Evolutionary conservation across 2,797 vertebrate genomes (phyloP), one percentile per base, ranked within the genome.

Genomic region (Rhabdophis nuchalis): DNA sequence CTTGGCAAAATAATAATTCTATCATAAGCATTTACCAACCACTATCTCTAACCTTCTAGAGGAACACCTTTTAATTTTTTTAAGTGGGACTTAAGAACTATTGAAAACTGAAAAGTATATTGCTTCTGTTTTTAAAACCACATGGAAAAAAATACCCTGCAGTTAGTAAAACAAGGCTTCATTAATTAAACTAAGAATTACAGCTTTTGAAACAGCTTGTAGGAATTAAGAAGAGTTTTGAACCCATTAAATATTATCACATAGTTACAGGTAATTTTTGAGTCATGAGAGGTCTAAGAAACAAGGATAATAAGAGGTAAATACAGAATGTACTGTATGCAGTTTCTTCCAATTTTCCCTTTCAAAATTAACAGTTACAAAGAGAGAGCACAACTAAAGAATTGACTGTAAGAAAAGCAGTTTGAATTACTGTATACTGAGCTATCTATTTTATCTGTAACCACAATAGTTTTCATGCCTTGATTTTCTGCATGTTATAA

Each of bases 121-220:
- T 82, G 36, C 29, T 23, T 68, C 52, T 72, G 18, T 90, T 90
- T 85, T 14, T 60, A 90, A 82, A 90, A 27, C 72, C 82, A 85
- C 54, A 85, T 36, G 36, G 25, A 90, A 85, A 41, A 58, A 90
- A 58, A 94, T 89, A 88, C 32, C 92, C 92, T 36, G 54, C 93
- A 94, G 89, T 60, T 95, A 61, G n/a, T 88, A 89, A 91, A 95
- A 94, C 72, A 96, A 92, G 95, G 93, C 95, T 92, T 96, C 94
- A 95, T 94, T 96, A 95, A 97, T 95, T 95, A 94, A 96, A 95
- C 94, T 93, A 95, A 46, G 89, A 86, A 96, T 92, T 93, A 93
- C 53, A 94, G 92, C 92, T 95, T 93, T 96, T 93, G 92, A 96
- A 96, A 91, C 18, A 93, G 89, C 87, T 85, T 91, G 92, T 85